phyloP scores from a whole-genome alignment of 2,113 vertebrate species.

The Amphilophus citrinellus region DNA sequence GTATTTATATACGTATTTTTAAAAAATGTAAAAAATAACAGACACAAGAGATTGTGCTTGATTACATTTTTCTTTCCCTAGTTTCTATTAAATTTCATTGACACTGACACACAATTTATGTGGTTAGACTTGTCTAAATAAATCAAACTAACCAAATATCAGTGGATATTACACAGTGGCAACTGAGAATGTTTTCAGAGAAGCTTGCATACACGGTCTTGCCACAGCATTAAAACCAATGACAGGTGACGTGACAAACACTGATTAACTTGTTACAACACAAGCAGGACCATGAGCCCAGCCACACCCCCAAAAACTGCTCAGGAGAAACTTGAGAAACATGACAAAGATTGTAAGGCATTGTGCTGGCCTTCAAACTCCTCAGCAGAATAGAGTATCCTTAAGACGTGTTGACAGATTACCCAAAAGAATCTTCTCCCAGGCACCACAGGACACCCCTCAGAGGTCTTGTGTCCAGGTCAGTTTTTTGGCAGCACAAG shows the following conservation, averaged over 20 bases:
- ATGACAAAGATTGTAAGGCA: background rate
- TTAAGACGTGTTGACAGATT: background rate
- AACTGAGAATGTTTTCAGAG: too few species aligned
- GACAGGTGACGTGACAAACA: background rate
- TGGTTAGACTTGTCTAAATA: too few species aligned
- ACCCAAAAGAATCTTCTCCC: background rate
- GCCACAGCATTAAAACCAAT: background rate
- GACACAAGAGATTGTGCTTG: background rate
- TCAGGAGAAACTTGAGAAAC: background rate
- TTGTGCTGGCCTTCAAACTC: background rate
- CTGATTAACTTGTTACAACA: background rate
- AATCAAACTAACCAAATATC: too few species aligned
- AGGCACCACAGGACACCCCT: background rate
- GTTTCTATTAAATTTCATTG: background rate
- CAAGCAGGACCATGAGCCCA: background rate
- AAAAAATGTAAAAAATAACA: background rate
- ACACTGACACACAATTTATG: background rate
- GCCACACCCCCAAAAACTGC: background rate
- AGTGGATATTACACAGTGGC: too few species aligned
- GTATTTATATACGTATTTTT: background rate
- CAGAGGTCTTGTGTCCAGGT: background rate
- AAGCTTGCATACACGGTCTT: too few species aligned
- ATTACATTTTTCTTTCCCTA: background rate
- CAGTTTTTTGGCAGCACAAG: background rate
- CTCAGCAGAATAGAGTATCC: background rate